phyloP scores from a whole-genome alignment of 2,888 invertebrate species.

The Macrosiphum euphorbiae region DNA sequence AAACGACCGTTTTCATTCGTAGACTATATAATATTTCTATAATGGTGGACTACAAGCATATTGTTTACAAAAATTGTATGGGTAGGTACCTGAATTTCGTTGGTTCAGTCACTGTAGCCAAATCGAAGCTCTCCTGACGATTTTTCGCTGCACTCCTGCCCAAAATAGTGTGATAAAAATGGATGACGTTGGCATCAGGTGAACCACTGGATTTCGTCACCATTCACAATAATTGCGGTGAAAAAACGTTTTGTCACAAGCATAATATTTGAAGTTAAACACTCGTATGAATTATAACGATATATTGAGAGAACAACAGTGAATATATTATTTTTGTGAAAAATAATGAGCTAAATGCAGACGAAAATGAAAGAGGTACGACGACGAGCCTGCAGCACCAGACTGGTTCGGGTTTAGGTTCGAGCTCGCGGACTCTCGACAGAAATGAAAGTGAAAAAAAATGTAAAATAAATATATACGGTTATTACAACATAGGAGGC shows the following conservation, averaged over 20 bases:
- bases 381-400: slow-evolving; percentile 54
- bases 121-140: background rate
- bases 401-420: slow-evolving; percentile 56
- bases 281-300: background rate
- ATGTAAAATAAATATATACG: slow-evolving; percentile 58
- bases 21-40: background rate
- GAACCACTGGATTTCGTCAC: slow-evolving; percentile 24
- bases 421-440: slow-evolving; percentile 59
- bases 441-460: slow-evolving; percentile 64
- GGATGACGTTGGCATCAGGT: background rate
- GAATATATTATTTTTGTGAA: background rate
- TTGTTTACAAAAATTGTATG: background rate
- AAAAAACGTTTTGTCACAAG: slow-evolving; percentile 28
- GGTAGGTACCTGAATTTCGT: slow-evolving; percentile 38
- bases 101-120: background rate
- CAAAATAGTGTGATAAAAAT: background rate
- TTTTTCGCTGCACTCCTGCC: background rate
- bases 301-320: background rate
- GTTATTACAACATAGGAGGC: slow-evolving; percentile 62
- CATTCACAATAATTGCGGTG: slow-evolving; percentile 6
- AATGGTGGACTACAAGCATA: background rate
- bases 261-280: slow-evolving; percentile 32
- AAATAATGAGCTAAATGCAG: background rate
- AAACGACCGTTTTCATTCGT: background rate
- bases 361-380: background rate